Conservation (phyloP, 2,797 vertebrate species). For the Brotula barbata region DNA sequence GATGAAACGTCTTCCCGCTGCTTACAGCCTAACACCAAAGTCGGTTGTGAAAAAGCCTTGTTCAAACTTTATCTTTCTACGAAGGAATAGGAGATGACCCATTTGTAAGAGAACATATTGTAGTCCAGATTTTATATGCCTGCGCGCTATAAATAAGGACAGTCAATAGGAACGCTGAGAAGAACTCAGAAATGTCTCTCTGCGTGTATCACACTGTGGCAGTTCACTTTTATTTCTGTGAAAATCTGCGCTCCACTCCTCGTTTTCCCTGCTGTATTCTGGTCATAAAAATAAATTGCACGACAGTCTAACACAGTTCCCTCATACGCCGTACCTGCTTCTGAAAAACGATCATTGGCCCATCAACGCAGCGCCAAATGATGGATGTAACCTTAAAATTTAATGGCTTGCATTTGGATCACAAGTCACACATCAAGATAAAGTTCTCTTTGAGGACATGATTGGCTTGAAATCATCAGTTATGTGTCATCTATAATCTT, state of each 20-base stretch:
- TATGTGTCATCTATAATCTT: constrained; percentile 41
- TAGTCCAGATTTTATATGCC: constrained; percentile 38
- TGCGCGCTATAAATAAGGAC: constrained; percentile 38
- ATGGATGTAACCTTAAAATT: constrained; percentile 45
- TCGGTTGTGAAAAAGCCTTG: constrained; percentile 2
- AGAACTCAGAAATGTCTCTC: constrained; percentile 1
- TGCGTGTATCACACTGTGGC: constrained; percentile 15
- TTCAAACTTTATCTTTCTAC: constrained; percentile 11
- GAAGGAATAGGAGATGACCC: constrained; percentile 15
- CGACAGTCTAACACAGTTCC: constrained; percentile 8
- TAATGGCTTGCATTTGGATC: constrained; percentile 44
- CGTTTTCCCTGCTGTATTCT: constrained; percentile 12
- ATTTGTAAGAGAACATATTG: constrained; percentile 20
- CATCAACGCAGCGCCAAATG: constrained; percentile 27
- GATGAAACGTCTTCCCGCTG: constrained; percentile 7
- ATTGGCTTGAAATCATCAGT: constrained; percentile 41
- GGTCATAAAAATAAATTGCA: constrained; percentile 37
- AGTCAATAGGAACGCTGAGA: constrained; percentile 34
- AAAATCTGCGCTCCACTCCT: not conserved
- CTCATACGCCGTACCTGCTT: constrained; percentile 16
- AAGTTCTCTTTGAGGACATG: constrained; percentile 34
- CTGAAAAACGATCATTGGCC: constrained; percentile 25
- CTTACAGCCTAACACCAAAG: not conserved
- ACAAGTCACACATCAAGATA: constrained; percentile 29
- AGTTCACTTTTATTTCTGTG: constrained; percentile 5